These are phyloP conservation scores for Prietella phreatophila DNA, from an alignment of 2,113 vertebrate genomes.

Conservation along the genomic window DNA sequence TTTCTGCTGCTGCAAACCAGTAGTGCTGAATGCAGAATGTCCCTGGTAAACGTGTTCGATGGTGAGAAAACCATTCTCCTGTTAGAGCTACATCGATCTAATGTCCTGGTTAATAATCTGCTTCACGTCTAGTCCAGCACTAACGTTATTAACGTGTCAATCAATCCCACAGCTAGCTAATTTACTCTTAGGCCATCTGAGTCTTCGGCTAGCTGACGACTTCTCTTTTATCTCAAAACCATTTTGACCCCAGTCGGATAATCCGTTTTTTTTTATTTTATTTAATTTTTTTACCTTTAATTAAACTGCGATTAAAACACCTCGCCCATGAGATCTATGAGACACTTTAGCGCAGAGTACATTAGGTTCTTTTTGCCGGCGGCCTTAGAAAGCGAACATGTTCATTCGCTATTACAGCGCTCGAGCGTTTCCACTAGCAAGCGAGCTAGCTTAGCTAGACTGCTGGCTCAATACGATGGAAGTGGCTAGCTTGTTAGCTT, in stretches of 20 bases:
- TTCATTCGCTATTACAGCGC: constrained; percentile 7
- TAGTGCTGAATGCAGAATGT: not conserved
- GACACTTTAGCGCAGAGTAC: not conserved
- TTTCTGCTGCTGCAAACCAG: not conserved
- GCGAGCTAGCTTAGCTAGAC: constrained; percentile 1
- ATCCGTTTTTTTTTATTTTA: not conserved
- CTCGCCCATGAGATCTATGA: not conserved
- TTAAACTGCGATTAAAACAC: not conserved
- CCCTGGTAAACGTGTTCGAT: not conserved
- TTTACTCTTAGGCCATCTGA: constrained; percentile 21
- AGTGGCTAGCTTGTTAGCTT: not conserved
- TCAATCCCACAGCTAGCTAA: not conserved
- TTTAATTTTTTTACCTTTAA: not conserved
- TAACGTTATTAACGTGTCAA: not conserved
- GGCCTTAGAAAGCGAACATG: constrained; percentile 8
- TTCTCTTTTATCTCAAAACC: not conserved
- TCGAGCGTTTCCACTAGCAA: not conserved
- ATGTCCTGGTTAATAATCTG: not conserved
- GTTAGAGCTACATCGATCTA: not conserved
- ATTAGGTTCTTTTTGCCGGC: constrained; percentile 4
- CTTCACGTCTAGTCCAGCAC: not conserved
- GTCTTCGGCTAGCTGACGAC: constrained; percentile 4
- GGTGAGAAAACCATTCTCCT: not conserved
- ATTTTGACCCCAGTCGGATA: not conserved
- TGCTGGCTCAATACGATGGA: constrained; percentile 4